Evolutionary conservation across 2,888 invertebrate genomes (phyloP).

Genomic region (Drosophila diplacantha): DNA sequence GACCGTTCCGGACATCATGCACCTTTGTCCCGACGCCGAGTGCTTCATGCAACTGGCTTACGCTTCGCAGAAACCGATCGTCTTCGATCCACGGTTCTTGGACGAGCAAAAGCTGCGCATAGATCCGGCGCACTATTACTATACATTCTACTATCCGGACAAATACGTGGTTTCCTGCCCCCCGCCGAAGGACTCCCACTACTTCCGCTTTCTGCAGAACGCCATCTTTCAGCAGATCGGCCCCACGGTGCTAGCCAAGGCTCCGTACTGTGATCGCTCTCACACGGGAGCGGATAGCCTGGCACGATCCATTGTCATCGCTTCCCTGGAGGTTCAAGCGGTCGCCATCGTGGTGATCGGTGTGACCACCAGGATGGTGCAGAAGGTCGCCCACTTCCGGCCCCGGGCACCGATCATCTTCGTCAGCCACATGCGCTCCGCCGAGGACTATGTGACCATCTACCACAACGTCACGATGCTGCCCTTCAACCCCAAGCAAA

Average conservation of each 20-base stretch:
- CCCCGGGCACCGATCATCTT: constrained; percentile 69
- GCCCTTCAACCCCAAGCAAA: constrained; percentile 43
- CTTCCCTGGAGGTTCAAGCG: constrained; percentile 67
- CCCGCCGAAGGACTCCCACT: constrained; percentile 22
- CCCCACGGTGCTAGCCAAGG: constrained; percentile 39
- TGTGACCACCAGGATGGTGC: constrained; percentile 68
- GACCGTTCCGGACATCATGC: constrained; percentile 49
- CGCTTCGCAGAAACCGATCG: constrained; percentile 64
- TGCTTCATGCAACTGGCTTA: constrained; percentile 56
- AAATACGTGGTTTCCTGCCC: constrained; percentile 63
- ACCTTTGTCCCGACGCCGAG: constrained; percentile 59
- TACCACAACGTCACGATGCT: constrained; percentile 70
- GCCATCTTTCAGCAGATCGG: constrained; percentile 56
- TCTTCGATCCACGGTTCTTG: constrained; percentile 58
- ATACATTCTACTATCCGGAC: constrained; percentile 72
- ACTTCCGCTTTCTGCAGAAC: constrained; percentile 57
- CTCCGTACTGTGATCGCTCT: constrained; percentile 62
- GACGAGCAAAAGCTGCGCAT: constrained; percentile 55
- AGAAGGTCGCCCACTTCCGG: constrained; percentile 73
- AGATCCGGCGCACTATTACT: constrained; percentile 54
- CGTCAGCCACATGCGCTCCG: constrained; percentile 63
- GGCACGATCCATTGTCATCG: constrained; percentile 65
- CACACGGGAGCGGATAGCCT: constrained; percentile 65
- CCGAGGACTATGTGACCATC: constrained; percentile 64
- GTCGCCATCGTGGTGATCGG: constrained; percentile 70